Evolutionary conservation across 2,113 vertebrate genomes (phyloP).

Genomic region (Podarcis cretensis): DNA sequence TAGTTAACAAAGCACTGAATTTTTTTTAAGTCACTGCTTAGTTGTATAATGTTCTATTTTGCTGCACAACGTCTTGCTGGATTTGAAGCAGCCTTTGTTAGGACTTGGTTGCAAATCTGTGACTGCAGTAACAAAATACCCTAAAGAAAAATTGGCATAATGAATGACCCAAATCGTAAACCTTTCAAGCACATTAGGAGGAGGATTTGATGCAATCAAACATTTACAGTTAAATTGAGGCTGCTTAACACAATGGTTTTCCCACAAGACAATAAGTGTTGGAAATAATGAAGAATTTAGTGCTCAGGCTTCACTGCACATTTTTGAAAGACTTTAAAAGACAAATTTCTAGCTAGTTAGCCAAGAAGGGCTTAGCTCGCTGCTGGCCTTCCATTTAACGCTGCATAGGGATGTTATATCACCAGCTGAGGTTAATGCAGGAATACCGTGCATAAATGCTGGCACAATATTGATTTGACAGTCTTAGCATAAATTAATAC

Average conservation of each 20-base stretch:
- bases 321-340: constrained; percentile 18
- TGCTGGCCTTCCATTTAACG: neutral
- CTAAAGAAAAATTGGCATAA: neutral
- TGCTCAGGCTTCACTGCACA: neutral
- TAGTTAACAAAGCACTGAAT: neutral
- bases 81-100: neutral
- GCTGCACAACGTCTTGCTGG: neutral
- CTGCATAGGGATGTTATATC: neutral
- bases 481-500: neutral
- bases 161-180: neutral
- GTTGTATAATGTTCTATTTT: neutral
- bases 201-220: neutral
- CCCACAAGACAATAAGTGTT: neutral
- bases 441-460: neutral
- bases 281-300: constrained; percentile 19
- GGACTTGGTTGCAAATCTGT: neutral
- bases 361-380: neutral
- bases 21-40: neutral
- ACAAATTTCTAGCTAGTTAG: neutral
- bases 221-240: neutral
- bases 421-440: neutral
- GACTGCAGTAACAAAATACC: neutral
- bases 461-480: neutral
- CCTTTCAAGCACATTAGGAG: neutral
- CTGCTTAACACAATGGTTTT: neutral